These are phyloP conservation scores for Leptinotarsa peninsularis DNA, from an alignment of 2,888 invertebrate species.

Conservation along the genomic window DNA sequence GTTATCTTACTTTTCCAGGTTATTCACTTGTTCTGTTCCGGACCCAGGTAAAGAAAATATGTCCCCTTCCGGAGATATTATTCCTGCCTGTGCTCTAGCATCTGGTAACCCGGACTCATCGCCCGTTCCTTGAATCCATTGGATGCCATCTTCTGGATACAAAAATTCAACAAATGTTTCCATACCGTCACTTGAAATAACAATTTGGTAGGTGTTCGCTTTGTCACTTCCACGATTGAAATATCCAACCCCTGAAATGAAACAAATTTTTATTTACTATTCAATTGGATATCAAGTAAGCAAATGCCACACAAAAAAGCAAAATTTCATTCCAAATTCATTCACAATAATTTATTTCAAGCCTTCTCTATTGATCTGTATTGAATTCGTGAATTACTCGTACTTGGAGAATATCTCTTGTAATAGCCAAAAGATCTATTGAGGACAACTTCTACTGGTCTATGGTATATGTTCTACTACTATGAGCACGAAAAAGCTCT, in stretches of 20 bases:
- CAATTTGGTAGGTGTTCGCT: conserved; percentile 90
- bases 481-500: no score
- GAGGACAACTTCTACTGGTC: no score
- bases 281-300: no score
- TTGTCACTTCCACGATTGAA: conserved; percentile 76
- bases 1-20: conserved; percentile 78
- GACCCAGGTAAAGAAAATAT: conserved; percentile 84
- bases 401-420: no score
- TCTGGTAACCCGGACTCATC: conserved; percentile 85
- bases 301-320: no score
- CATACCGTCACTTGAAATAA: conserved; percentile 78
- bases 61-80: conserved; percentile 86
- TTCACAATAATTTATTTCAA: no score
- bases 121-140: conserved; percentile 89
- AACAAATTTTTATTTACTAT: background rate
- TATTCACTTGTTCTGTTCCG: conserved; percentile 88
- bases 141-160: conserved; percentile 88
- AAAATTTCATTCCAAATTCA: no score
- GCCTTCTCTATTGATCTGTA: background rate
- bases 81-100: conserved; percentile 93
- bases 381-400: background rate
- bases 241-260: conserved; percentile 78
- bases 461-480: no score
- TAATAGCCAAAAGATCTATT: no score
- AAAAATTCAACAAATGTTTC: conserved; percentile 88